Percentiles rank a stretch among this genome's conserved stretches.
Evolutionary conservation across 1,140 invertebrate species (phyloP).

Genomic region (Epicauta chinensis): DNA sequence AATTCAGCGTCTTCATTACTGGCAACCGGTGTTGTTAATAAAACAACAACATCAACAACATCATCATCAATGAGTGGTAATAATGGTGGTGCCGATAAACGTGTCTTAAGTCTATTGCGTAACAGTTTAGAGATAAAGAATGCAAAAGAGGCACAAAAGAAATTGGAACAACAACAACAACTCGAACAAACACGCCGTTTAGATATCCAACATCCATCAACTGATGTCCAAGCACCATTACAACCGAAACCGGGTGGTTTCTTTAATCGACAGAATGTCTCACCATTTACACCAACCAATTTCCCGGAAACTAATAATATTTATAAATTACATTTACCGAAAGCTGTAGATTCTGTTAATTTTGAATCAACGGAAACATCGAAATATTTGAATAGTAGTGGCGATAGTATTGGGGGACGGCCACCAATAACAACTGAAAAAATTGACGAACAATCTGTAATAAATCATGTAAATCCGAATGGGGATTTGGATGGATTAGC

Average conservation of each 20-base stretch:
- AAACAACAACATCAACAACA: conserved; percentile 25
- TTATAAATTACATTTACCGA: conserved; percentile 60
- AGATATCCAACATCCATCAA: conserved; percentile 38
- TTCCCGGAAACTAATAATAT: conserved; percentile 47
- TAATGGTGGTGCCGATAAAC: conserved; percentile 50
- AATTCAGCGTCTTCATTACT: too few species aligned
- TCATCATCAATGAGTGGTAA: conserved; percentile 9
- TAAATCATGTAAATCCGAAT: conserved; percentile 24
- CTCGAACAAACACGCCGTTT: conserved; percentile 19
- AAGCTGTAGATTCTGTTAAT: conserved; percentile 56
- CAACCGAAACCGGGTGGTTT: conserved; percentile 48
- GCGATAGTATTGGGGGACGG: background rate
- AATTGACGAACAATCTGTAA: conserved; percentile 18
- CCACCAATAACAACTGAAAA: background rate
- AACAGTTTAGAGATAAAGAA: conserved; percentile 64
- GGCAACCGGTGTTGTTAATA: too few species aligned
- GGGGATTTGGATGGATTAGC: conserved; percentile 49
- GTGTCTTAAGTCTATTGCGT: conserved; percentile 58
- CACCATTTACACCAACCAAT: conserved; percentile 51
- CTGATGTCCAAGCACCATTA: conserved; percentile 46
- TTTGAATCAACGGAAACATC: conserved; percentile 44
- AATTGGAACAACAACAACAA: conserved; percentile 36
- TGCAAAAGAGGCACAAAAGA: conserved; percentile 47
- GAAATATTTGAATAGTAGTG: background rate
- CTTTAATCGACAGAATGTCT: conserved; percentile 48